These are phyloP conservation scores for Jordanella pulchra DNA, from an alignment of 2,797 vertebrate genomes.

Conservation along the genomic window DNA sequence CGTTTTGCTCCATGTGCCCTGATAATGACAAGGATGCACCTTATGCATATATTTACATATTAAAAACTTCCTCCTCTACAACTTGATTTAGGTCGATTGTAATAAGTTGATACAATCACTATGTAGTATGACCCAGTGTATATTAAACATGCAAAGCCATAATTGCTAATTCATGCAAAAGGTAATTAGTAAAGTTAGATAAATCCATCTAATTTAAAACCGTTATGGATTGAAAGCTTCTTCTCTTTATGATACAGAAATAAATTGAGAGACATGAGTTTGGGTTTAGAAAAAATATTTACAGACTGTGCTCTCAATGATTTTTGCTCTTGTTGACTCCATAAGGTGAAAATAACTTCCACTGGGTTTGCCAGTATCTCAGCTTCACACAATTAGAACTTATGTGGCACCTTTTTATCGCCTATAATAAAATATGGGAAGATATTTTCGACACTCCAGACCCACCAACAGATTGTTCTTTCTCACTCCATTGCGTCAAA, in stretches of 20 bases:
- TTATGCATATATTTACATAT: constrained; percentile 42
- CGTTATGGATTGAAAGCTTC: constrained; percentile 9
- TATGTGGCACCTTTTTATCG: constrained; percentile 39
- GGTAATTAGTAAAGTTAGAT: constrained; percentile 14
- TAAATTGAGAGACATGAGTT: constrained; percentile 11
- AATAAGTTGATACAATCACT: constrained; percentile 8
- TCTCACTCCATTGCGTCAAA: constrained; percentile 19
- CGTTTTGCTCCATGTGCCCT: constrained; percentile 16
- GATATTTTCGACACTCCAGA: constrained; percentile 7
- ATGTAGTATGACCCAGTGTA: constrained; percentile 10
- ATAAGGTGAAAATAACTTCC: constrained; percentile 14
- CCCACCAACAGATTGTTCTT: neutral
- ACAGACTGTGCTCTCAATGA: constrained; percentile 8
- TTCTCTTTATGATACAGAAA: constrained; percentile 4
- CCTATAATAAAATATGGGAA: constrained; percentile 24
- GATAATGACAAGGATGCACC: constrained; percentile 31
- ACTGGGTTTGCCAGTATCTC: constrained; percentile 34
- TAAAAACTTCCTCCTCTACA: neutral
- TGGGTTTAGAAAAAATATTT: neutral
- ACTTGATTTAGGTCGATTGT: constrained; percentile 10
- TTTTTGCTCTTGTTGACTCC: constrained; percentile 25
- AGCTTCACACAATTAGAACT: constrained; percentile 22
- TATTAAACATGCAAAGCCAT: constrained; percentile 13
- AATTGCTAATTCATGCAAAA: constrained; percentile 12
- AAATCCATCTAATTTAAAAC: constrained; percentile 27